Percentiles rank a stretch among this genome's conserved stretches.
Evolutionary conservation across 30 jellyfish, hydroid and myxozoan genomes (phyloP).

Genomic region (Morbakka virulenta): DNA sequence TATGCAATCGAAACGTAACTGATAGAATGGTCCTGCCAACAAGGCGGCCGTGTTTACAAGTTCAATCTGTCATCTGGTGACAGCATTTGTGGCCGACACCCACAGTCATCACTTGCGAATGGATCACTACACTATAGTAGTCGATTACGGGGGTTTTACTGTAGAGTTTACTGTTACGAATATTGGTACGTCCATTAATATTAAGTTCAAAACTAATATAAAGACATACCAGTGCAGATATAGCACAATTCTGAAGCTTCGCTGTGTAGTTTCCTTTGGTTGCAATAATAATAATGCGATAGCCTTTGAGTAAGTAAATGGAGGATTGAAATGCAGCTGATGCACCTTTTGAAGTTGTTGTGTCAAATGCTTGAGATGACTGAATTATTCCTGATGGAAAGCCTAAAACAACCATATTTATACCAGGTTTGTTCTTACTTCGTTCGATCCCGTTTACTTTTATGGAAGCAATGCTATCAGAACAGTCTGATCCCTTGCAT

Average conservation of each 20-base stretch:
- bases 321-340: constrained; percentile 18
- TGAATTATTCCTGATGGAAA: constrained; percentile 47
- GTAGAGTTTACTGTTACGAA: too few relatives aligned
- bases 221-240: constrained; percentile 59
- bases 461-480: constrained; percentile 34
- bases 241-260: constrained; percentile 32
- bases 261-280: constrained; percentile 35
- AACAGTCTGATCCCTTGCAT: constrained; percentile 55
- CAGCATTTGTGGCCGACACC: too few relatives aligned
- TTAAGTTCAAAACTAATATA: too few relatives aligned
- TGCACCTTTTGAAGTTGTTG: constrained; percentile 35
- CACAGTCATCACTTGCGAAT: too few relatives aligned
- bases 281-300: constrained; percentile 46
- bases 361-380: constrained; percentile 47
- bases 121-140: too few relatives aligned
- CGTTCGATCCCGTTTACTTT: constrained; percentile 67
- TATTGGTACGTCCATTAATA: too few relatives aligned
- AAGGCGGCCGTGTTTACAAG: too few relatives aligned
- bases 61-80: too few relatives aligned
- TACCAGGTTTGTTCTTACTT: constrained; percentile 49
- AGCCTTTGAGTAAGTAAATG: constrained; percentile 38
- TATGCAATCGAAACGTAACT: too few relatives aligned
- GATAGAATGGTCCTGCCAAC: too few relatives aligned
- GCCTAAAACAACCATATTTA: constrained; percentile 60
- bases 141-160: too few relatives aligned